Conservation (phyloP, 2,113 vertebrate genomes). For the Archocentrus centrarchus region DNA sequence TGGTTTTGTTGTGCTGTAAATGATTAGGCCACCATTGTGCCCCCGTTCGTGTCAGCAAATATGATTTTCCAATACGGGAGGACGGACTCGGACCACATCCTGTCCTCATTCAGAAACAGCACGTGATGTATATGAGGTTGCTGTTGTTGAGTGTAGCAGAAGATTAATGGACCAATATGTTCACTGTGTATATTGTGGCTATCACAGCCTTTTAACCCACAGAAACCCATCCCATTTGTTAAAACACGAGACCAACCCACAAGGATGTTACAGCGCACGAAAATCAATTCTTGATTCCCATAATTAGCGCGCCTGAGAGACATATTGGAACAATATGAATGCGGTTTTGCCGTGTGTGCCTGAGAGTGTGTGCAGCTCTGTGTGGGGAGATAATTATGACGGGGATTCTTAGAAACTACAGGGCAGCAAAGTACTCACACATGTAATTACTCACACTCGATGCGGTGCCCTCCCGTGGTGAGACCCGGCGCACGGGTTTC, state of each 20-base stretch:
- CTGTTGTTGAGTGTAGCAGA: background rate
- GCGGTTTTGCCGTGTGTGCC: constrained; percentile 7
- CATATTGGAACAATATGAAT: constrained; percentile 39
- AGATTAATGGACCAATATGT: constrained; percentile 54
- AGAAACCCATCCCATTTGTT: constrained; percentile 19
- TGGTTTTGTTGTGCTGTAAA: constrained; percentile 22
- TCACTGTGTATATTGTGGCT: constrained; percentile 16
- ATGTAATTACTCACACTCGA: constrained; percentile 67
- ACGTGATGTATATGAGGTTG: background rate
- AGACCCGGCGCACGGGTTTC: constrained; percentile 41
- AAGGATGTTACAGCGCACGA: constrained; percentile 16
- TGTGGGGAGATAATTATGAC: constrained; percentile 50
- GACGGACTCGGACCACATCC: constrained; percentile 31
- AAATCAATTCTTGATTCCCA: constrained; percentile 50
- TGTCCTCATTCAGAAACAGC: constrained; percentile 22
- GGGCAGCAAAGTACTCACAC: constrained; percentile 56
- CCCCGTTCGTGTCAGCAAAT: background rate
- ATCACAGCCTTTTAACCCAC: constrained; percentile 12
- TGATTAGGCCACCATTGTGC: background rate
- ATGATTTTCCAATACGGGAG: constrained; percentile 5
- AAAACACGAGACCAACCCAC: constrained; percentile 28
- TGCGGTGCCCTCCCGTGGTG: constrained; percentile 51
- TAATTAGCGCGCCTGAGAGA: constrained; percentile 45
- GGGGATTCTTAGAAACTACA: constrained; percentile 27
- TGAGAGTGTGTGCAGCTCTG: background rate